Conservation (phyloP, 2,113 vertebrate species). For the Bettongia penicillata region DNA sequence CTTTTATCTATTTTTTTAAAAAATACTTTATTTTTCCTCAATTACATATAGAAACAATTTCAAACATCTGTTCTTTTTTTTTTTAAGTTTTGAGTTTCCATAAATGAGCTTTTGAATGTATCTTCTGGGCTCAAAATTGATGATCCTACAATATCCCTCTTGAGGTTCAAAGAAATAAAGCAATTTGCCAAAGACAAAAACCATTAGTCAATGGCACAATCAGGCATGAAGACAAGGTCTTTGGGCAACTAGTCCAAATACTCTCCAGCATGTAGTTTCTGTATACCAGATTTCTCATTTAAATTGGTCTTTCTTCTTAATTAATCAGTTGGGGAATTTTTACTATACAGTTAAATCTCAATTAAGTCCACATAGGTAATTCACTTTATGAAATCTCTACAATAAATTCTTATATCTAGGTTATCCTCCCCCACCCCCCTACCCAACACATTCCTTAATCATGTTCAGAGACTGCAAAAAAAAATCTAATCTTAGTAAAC, state of each 20-base stretch:
- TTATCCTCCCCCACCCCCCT: neutral
- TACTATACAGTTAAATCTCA: neutral
- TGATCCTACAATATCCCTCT: neutral
- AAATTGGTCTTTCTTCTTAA: neutral
- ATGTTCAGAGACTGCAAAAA: neutral
- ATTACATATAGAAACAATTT: neutral
- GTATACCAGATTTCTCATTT: neutral
- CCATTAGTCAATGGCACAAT: neutral
- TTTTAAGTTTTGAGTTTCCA: neutral
- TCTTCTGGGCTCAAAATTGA: neutral
- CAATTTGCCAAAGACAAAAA: neutral
- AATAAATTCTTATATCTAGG: neutral
- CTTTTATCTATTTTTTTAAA: too few relatives aligned
- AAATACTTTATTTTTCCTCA: neutral
- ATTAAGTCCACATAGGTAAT: neutral
- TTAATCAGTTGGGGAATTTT: neutral
- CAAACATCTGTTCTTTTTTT: neutral
- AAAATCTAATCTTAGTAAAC: neutral
- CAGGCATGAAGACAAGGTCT: neutral
- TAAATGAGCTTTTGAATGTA: neutral
- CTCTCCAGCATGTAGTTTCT: neutral
- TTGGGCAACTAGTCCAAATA: neutral
- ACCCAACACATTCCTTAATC: neutral
- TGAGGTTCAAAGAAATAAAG: neutral
- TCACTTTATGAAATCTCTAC: neutral